Conservation (phyloP, 2,888 invertebrate species). For the Apodemia zela region DNA sequence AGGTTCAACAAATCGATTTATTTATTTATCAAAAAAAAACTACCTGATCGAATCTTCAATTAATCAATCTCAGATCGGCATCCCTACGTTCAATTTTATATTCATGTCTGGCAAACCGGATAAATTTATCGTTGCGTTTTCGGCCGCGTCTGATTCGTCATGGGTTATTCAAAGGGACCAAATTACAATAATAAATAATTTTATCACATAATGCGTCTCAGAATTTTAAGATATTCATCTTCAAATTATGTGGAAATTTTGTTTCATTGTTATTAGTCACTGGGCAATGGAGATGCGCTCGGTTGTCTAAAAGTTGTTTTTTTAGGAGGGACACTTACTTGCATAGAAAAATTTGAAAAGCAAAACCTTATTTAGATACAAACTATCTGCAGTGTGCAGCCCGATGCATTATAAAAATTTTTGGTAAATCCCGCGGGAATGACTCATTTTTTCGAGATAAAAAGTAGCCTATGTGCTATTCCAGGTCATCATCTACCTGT, state of each 20-base stretch:
- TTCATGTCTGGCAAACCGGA: constrained; percentile 34
- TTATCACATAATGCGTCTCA: constrained; percentile 11
- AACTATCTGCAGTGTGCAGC: no score
- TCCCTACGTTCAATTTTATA: constrained; percentile 30
- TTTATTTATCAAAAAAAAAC: no score
- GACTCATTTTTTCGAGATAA: no score
- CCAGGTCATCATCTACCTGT: no score
- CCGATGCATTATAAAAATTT: no score
- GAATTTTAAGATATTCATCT: constrained; percentile 1
- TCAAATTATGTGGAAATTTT: constrained; percentile 5
- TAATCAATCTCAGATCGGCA: not conserved
- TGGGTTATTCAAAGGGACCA: constrained; percentile 29
- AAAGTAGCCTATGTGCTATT: no score
- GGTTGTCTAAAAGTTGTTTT: no score
- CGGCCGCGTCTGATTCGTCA: constrained; percentile 30
- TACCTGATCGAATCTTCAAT: not conserved
- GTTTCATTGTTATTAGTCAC: not conserved
- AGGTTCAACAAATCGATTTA: no score
- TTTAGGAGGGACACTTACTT: no score
- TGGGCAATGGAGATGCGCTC: not conserved
- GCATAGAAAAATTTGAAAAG: no score
- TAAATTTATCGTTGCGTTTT: constrained; percentile 36
- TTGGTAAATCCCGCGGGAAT: no score
- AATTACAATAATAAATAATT: constrained; percentile 16
- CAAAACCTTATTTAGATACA: no score